These are phyloP conservation scores for Myopa tessellatipennis DNA, from an alignment of 2,888 invertebrate species.

Conservation along the genomic window DNA sequence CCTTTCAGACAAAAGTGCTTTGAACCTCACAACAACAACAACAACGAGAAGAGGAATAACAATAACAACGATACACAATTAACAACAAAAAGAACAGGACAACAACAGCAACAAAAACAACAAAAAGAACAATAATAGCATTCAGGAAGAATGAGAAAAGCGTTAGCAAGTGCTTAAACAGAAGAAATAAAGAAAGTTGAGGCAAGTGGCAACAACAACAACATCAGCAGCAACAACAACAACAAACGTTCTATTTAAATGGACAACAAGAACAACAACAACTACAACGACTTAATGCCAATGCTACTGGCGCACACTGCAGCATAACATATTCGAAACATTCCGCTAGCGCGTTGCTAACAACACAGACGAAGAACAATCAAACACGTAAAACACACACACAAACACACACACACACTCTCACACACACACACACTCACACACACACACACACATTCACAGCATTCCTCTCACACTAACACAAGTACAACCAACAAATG, in stretches of 20 bases:
- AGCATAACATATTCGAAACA: neutral
- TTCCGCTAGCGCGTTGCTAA: constrained; percentile 6
- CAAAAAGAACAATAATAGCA: neutral
- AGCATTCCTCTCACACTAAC: neutral
- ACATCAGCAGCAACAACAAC: constrained; percentile 14
- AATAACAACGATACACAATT: constrained; percentile 10
- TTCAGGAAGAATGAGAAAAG: neutral
- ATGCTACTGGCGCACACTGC: constrained; percentile 11
- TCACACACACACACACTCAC: constrained; percentile 26
- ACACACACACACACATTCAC: neutral
- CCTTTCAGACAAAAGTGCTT: constrained; percentile 49
- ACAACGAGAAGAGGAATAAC: constrained; percentile 33
- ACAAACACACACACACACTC: constrained; percentile 34
- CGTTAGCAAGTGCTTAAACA: no score
- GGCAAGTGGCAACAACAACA: neutral
- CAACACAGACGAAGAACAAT: constrained; percentile 23
- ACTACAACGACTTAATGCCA: constrained; percentile 25
- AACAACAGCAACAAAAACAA: neutral
- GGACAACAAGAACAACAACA: neutral
- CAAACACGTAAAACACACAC: constrained; percentile 19
- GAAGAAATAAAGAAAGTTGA: neutral
- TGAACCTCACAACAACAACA: constrained; percentile 44
- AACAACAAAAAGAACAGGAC: constrained; percentile 41
- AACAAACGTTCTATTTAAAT: neutral
- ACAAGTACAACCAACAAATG: neutral